Evolutionary conservation across 2,888 invertebrate species (phyloP).

Genomic region (Lampropteryx suffumata): DNA sequence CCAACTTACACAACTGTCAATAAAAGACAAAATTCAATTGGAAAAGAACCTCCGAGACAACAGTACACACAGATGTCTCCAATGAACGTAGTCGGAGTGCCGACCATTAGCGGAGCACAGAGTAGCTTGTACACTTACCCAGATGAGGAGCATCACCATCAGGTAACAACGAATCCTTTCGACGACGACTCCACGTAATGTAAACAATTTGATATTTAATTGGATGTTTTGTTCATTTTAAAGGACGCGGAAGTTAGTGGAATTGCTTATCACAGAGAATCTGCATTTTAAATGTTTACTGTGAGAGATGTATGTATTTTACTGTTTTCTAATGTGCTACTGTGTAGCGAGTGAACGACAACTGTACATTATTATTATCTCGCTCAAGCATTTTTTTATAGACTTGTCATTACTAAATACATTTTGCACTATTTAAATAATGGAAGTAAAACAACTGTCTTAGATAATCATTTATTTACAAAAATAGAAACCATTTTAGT

Average conservation of each 20-base stretch:
- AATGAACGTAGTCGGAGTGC: conserved; percentile 71
- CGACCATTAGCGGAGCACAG: conserved; percentile 60
- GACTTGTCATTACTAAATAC: conserved; percentile 10
- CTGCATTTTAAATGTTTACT: conserved; percentile 48
- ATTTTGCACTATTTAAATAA: conserved; percentile 21
- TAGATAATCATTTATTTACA: conserved; percentile 74
- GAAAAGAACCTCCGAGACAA: conserved; percentile 54
- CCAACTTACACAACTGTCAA: conserved; percentile 64
- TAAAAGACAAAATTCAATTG: conserved; percentile 53
- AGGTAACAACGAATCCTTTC: conserved; percentile 73
- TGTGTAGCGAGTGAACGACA: conserved; percentile 25
- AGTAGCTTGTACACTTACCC: conserved; percentile 67
- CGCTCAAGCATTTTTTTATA: conserved; percentile 40
- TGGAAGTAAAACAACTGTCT: conserved; percentile 35
- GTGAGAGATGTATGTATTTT: conserved; percentile 28
- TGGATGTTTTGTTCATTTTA: conserved; percentile 45
- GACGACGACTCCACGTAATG: conserved; percentile 62
- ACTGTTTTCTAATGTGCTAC: conserved; percentile 20
- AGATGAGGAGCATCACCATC: conserved; percentile 60
- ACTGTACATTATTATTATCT: conserved; percentile 48
- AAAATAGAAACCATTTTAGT: conserved; percentile 71
- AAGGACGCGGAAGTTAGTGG: conserved; percentile 53
- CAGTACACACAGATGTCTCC: conserved; percentile 60
- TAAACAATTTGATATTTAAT: conserved; percentile 40
- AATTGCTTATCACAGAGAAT: conserved; percentile 54